A percentile compares a stretch with the other conserved stretches of the same genome.
phyloP scores from a whole-genome alignment of 1,140 invertebrate species.

The Neotoxoptera formosana region DNA sequence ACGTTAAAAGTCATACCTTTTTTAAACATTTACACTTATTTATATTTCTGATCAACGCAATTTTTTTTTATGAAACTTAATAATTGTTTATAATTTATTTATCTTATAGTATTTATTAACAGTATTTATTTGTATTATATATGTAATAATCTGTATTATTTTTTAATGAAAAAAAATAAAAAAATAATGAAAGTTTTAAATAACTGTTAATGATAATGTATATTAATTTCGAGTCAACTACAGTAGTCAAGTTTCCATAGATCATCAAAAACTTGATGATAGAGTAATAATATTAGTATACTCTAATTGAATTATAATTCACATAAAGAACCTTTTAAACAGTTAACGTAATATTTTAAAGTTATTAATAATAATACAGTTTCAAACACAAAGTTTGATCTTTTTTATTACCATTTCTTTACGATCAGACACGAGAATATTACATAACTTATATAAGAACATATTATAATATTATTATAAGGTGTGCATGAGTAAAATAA shows the following conservation, averaged over 20 bases:
- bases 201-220: background rate
- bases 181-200: background rate
- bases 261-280: background rate
- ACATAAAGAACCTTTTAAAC: constrained; percentile 8
- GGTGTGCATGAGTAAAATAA: background rate
- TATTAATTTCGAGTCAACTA: background rate
- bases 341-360: background rate
- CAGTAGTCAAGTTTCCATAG: background rate
- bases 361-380: background rate
- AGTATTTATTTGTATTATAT: background rate
- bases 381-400: background rate
- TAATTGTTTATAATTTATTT: background rate
- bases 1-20: background rate
- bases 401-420: background rate
- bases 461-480: background rate
- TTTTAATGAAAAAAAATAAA: background rate
- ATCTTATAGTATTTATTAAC: background rate
- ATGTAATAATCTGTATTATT: background rate
- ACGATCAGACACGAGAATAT: background rate
- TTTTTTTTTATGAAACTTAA: too few relatives aligned
- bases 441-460: background rate
- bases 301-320: constrained; percentile 21
- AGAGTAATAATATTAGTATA: constrained; percentile 11
- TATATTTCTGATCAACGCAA: background rate
- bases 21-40: background rate